Base-by-base conservation (phyloP, 37 sponge, comb jelly and placozoan genomes). In the Halisarca cf. caerulea region DNA sequence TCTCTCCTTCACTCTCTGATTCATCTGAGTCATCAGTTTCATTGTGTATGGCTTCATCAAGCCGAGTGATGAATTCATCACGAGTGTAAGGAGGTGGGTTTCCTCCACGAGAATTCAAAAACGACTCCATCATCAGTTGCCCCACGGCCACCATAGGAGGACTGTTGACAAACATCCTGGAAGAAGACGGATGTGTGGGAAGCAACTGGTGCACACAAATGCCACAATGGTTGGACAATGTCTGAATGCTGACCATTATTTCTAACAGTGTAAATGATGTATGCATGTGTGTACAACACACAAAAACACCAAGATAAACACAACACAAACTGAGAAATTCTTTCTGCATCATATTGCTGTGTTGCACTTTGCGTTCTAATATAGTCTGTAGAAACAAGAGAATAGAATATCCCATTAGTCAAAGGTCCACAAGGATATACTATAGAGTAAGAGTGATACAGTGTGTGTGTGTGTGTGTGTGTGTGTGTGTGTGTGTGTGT, bases 111-210 rank as follows among this genome's bases (percentile, higher is more conserved):
- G 21, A 4, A 21, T 9, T 74, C 45, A 74, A 11, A 2, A 74
- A 74, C 2, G 77, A 39, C 23, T 40, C 45, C 77, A 74, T 74
- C 15, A 74, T 21, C 34, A 57, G n/a, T 53, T 80, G 59, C 2
- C 80, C 59, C 35, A 80, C 35, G 28, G 30, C 59, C 17, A 80
- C 59, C 58, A 59, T 80, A 14, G 51, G 21, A 80, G 80, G 80
- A 11, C 8, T 30, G 35, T 2, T 32, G 33, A 57, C 15, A n/a
- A 62, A 15, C 6, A 30, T 30, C 64, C 64, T 62, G 11, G 6
- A 23, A 62, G 15, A 62, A 20, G 6, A 47, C 51, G 51, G 6
- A 47, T 47, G 51, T 47, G 11, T 47, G 51, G 51, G 6, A 11
- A 47, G 51, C 51, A 47, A 14, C 6, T 47, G 11, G 51, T 14